Conservation (phyloP, 2,797 vertebrate species). For the Enteromius treurensis region DNA sequence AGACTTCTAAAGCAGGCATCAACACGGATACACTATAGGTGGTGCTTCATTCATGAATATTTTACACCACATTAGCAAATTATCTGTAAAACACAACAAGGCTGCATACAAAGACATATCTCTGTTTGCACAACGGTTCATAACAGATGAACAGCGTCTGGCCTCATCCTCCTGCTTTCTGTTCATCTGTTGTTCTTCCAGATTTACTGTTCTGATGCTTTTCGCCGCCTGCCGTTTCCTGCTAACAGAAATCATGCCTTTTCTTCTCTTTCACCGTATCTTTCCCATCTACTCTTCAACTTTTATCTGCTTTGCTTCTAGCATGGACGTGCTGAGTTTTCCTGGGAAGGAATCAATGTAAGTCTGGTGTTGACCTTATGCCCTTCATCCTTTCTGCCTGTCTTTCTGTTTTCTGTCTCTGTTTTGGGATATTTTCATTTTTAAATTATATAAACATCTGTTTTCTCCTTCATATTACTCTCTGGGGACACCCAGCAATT, state of each 20-base stretch:
- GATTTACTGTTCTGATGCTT: conserved; percentile 46
- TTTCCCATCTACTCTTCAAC: conserved; percentile 48
- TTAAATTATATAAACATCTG: neutral
- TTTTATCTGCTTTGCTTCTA: conserved; percentile 61
- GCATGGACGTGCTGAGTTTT: conserved; percentile 91
- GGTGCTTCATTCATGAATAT: conserved; percentile 30
- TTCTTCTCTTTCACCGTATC: conserved; percentile 37
- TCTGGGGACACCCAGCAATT: too few relatives aligned
- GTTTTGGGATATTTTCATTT: neutral
- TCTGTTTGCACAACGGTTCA: conserved; percentile 10
- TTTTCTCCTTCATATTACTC: neutral
- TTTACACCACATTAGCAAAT: conserved; percentile 9
- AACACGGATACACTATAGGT: conserved; percentile 12
- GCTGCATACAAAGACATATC: neutral
- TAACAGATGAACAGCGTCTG: neutral
- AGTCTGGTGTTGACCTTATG: conserved; percentile 70
- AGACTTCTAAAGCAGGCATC: conserved; percentile 10
- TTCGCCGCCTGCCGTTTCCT: conserved; percentile 13
- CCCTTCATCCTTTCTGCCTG: conserved; percentile 21
- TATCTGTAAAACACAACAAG: neutral
- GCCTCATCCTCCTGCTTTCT: neutral
- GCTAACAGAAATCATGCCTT: conserved; percentile 31
- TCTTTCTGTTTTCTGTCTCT: neutral
- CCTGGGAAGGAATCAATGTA: conserved; percentile 97
- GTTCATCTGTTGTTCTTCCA: conserved; percentile 20